Evolutionary conservation across 2,113 vertebrate genomes (phyloP).

Genomic region (Mugil cephalus): DNA sequence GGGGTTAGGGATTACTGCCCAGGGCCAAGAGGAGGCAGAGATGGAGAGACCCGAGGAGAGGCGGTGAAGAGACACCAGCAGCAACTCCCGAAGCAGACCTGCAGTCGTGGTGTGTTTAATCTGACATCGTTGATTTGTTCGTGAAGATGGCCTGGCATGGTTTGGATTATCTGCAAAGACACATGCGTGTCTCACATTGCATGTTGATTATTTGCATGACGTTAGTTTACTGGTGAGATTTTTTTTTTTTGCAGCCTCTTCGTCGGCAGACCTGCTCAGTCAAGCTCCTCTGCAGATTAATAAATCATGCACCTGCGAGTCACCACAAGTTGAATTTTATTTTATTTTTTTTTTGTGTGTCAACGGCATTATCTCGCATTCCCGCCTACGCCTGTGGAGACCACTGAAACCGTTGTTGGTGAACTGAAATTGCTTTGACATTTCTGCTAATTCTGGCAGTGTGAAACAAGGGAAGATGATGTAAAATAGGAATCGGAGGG

Average conservation of each 20-base stretch:
- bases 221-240: not conserved
- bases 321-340: slow-evolving; percentile 19
- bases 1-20: slow-evolving; percentile 80
- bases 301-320: slow-evolving; percentile 5
- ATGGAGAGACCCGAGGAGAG: slow-evolving; percentile 66
- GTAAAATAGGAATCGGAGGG: slow-evolving; percentile 37
- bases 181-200: slow-evolving; percentile 8
- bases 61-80: slow-evolving; percentile 59
- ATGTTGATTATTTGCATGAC: slow-evolving; percentile 20
- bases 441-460: slow-evolving; percentile 7
- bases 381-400: not conserved
- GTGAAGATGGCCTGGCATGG: slow-evolving; percentile 31
- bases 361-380: slow-evolving; percentile 7
- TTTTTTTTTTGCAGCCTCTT: slow-evolving; percentile 3
- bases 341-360: slow-evolving; percentile 14
- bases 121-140: slow-evolving; percentile 41
- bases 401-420: not conserved
- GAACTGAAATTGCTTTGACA: slow-evolving; percentile 9
- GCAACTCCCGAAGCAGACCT: slow-evolving; percentile 62
- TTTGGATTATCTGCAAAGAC: slow-evolving; percentile 32
- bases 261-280: slow-evolving; percentile 8
- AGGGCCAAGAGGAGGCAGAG: slow-evolving; percentile 74
- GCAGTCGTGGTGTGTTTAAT: slow-evolving; percentile 38
- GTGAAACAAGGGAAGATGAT: slow-evolving; percentile 21
- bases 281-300: slow-evolving; percentile 10